These are phyloP conservation scores for Callyntrura sp. DNA, from an alignment of 2,888 invertebrate species.

Conservation along the genomic window DNA sequence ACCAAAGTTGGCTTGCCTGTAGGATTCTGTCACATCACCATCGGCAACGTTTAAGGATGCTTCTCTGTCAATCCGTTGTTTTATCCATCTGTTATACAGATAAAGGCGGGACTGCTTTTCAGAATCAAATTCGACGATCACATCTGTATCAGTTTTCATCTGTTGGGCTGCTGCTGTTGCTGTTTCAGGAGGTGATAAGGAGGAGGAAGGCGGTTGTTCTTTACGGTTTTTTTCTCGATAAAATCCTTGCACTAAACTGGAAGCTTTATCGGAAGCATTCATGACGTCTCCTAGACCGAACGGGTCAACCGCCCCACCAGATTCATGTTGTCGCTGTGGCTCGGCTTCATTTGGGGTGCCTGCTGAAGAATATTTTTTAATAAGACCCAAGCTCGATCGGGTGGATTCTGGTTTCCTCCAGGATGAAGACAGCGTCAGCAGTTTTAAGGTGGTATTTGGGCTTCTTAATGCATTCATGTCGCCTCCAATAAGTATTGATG, in stretches of 20 bases:
- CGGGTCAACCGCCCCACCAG: slow-evolving; percentile 52
- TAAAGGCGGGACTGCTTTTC: neutral
- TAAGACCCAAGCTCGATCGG: too few species aligned
- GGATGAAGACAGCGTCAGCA: neutral
- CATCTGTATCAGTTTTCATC: too few species aligned
- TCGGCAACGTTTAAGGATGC: neutral
- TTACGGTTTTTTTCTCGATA: slow-evolving; percentile 30
- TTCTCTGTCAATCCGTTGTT: slow-evolving; percentile 22
- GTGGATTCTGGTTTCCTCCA: neutral
- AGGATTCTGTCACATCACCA: slow-evolving; percentile 38
- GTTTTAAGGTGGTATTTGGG: neutral
- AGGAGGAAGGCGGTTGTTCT: neutral
- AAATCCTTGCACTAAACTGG: slow-evolving; percentile 73
- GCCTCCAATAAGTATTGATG: too few species aligned
- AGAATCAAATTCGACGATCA: too few species aligned
- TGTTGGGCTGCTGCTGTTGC: neutral
- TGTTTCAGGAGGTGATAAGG: neutral
- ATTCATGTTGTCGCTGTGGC: neutral
- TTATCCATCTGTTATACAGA: slow-evolving; percentile 65
- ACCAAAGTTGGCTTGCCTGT: slow-evolving; percentile 59
- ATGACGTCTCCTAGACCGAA: slow-evolving; percentile 69
- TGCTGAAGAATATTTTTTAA: neutral
- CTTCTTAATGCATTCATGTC: slow-evolving; percentile 32
- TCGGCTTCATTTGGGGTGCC: neutral
- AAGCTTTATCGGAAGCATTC: neutral